Evolutionary conservation across 2,113 vertebrate genomes (phyloP).

Genomic region (Oriolus oriolus): DNA sequence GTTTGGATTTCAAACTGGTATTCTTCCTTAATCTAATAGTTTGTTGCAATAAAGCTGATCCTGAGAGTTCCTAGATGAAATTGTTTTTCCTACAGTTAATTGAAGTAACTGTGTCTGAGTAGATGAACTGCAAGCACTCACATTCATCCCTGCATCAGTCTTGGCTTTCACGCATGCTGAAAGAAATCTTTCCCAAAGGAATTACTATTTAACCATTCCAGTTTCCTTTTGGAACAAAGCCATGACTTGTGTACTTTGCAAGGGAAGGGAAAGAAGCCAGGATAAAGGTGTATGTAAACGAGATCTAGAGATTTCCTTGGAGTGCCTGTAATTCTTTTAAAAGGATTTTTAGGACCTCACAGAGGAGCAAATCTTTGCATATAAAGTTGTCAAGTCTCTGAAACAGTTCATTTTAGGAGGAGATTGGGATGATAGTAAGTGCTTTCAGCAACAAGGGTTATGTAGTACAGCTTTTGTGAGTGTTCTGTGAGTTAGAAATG

Average conservation of each 20-base stretch:
- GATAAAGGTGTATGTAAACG: neutral
- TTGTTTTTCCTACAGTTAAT: neutral
- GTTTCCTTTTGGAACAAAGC: slow-evolving; percentile 35
- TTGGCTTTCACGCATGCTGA: neutral
- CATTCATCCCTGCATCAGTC: neutral
- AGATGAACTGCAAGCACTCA: neutral
- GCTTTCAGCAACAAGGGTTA: neutral
- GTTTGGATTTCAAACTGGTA: neutral
- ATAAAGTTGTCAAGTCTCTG: neutral
- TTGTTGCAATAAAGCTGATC: neutral
- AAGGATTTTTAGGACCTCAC: neutral
- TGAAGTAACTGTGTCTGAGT: neutral
- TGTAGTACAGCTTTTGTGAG: neutral
- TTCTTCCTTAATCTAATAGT: neutral
- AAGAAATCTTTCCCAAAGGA: slow-evolving; percentile 1
- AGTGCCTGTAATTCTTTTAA: neutral
- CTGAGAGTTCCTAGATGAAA: neutral
- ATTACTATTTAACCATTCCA: neutral
- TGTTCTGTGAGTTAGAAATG: neutral
- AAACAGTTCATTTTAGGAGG: neutral
- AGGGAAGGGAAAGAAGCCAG: neutral
- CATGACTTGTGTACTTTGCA: neutral
- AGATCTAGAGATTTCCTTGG: slow-evolving; percentile 9
- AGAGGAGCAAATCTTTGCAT: neutral
- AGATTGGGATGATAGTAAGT: neutral